Evolutionary conservation across 2,797 vertebrate species (phyloP).

Genomic region (Thripadectes ignobilis): DNA sequence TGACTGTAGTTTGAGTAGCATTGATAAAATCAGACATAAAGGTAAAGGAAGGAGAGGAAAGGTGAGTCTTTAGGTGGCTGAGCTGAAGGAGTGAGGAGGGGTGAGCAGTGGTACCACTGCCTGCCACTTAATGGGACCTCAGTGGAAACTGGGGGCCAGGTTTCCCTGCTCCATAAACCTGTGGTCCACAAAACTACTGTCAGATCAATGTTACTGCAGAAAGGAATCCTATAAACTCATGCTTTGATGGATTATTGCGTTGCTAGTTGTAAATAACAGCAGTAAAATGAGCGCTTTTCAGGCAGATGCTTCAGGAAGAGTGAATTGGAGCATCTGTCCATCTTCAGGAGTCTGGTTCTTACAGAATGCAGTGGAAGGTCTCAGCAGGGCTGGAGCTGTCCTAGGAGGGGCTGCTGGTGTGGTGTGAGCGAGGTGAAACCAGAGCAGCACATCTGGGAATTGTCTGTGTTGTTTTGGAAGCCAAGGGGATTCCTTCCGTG

Average conservation of each 20-base stretch:
- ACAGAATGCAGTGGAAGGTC: neutral
- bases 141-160: neutral
- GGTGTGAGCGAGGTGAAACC: fast-evolving
- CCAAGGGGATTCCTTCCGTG: neutral
- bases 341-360: neutral
- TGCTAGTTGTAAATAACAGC: neutral
- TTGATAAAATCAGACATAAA: neutral
- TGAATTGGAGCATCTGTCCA: neutral
- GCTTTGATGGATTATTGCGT: neutral
- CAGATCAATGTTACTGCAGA: neutral
- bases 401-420: neutral
- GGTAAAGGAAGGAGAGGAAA: neutral
- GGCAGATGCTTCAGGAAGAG: neutral
- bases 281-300: neutral
- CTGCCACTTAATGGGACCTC: neutral
- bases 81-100: neutral
- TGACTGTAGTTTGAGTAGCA: neutral
- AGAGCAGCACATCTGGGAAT: neutral
- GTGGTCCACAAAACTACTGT: neutral
- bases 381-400: neutral
- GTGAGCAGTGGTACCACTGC: neutral
- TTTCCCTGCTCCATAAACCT: neutral
- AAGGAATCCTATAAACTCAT: neutral
- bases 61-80: neutral
- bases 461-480: neutral